Percentiles rank a stretch among this genome's conserved stretches.
Evolutionary conservation across 2,888 invertebrate genomes (phyloP).

Genomic region (Platycheirus rosarum): DNA sequence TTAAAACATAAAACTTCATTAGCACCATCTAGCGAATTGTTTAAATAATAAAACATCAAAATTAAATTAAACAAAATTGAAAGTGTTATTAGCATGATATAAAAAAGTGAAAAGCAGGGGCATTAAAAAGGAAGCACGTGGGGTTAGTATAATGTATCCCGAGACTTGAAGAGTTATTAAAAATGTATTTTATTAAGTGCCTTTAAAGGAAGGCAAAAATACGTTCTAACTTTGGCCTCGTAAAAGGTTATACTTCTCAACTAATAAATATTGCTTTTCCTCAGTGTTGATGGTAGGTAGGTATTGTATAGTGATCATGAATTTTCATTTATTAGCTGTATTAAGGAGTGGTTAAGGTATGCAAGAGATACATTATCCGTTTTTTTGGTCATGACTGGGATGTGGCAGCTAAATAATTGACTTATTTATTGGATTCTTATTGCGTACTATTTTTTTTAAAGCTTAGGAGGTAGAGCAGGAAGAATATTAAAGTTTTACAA

Average conservation of each 20-base stretch:
- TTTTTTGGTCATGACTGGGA: too few species aligned
- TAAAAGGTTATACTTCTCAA: not conserved
- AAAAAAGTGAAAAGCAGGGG: not conserved
- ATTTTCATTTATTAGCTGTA: too few species aligned
- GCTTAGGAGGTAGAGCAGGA: too few species aligned
- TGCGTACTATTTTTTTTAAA: too few species aligned
- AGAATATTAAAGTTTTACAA: too few species aligned
- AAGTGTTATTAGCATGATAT: conserved; percentile 44
- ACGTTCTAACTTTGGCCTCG: not conserved
- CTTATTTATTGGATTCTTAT: too few species aligned
- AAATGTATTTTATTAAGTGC: conserved; percentile 8
- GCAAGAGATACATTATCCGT: too few species aligned
- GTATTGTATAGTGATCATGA: too few species aligned
- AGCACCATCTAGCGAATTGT: conserved; percentile 76
- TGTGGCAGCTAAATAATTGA: too few species aligned
- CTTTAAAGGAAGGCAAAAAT: not conserved
- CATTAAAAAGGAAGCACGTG: too few species aligned
- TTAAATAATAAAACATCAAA: conserved; percentile 70
- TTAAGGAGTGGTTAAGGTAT: too few species aligned
- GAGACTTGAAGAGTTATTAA: not conserved
- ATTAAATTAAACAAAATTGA: conserved; percentile 70
- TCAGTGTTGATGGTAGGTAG: too few species aligned
- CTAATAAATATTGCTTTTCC: not conserved
- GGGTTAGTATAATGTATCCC: not conserved
- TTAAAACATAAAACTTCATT: conserved; percentile 81